Evolutionary conservation across 1,140 invertebrate genomes (phyloP).

Genomic region (Drosophila rufa): DNA sequence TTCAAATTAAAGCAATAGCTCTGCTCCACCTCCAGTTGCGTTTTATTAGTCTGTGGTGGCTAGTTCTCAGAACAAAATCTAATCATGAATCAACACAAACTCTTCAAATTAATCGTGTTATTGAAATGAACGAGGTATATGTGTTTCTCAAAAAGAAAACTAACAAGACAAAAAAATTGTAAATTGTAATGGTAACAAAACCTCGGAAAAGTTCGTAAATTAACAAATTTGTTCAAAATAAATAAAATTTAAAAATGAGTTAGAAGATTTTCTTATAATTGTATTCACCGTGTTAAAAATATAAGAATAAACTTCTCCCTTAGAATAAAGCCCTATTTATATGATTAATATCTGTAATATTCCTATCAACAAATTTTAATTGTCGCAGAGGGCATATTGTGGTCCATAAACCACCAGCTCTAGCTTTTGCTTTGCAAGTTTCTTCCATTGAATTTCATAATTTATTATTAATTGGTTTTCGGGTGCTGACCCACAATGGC

Average conservation of each 20-base stretch:
- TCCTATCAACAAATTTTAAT: background rate
- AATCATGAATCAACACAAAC: slow-evolving; percentile 38
- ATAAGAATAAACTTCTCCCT: background rate
- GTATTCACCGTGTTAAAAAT: background rate
- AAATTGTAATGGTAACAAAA: too few relatives aligned
- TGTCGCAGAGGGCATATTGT: slow-evolving; percentile 6
- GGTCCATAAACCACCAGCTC: slow-evolving; percentile 13
- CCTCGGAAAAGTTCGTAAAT: too few relatives aligned
- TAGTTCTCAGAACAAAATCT: slow-evolving; percentile 50
- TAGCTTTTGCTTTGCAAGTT: slow-evolving; percentile 22
- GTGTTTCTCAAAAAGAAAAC: background rate
- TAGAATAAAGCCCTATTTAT: background rate
- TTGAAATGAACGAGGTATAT: background rate
- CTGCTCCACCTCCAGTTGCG: slow-evolving; percentile 1
- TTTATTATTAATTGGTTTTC: slow-evolving; percentile 77
- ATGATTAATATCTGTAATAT: background rate
- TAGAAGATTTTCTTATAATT: too few relatives aligned
- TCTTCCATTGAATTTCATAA: slow-evolving; percentile 75
- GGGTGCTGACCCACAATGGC: slow-evolving; percentile 15
- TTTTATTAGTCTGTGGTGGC: slow-evolving; percentile 5
- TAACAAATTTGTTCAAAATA: too few relatives aligned
- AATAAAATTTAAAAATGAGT: too few relatives aligned
- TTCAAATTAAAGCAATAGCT: slow-evolving; percentile 26
- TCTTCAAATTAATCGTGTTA: background rate
- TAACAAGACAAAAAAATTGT: too few relatives aligned